A percentile compares a stretch with the other conserved stretches of the same genome.
Evolutionary conservation across 2,797 vertebrate genomes (phyloP).

Genomic region (Acanthurus leucopareius): DNA sequence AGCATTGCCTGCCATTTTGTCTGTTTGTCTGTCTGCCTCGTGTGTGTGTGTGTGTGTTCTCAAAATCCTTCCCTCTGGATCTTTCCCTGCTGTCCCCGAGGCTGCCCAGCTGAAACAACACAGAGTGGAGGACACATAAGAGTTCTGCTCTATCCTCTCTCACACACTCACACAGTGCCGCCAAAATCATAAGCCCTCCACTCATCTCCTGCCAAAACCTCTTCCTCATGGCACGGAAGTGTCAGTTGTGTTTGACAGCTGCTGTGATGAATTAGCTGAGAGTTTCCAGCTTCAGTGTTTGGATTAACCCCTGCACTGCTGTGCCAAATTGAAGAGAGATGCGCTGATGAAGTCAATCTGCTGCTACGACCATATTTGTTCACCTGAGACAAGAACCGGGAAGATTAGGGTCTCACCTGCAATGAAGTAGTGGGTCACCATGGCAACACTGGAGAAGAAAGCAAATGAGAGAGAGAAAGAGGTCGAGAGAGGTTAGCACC

Average conservation of each 20-base stretch:
- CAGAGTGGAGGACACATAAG: constrained; percentile 44
- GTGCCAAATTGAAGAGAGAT: background rate
- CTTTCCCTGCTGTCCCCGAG: constrained; percentile 38
- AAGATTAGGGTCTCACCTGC: constrained; percentile 21
- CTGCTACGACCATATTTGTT: constrained; percentile 9
- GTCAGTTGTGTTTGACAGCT: constrained; percentile 45
- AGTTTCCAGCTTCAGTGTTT: constrained; percentile 30
- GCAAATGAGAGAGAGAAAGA: too few species aligned
- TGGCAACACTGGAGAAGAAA: constrained; percentile 53
- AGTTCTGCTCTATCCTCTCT: constrained; percentile 45
- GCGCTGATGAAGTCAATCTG: background rate
- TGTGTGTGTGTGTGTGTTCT: constrained; percentile 10
- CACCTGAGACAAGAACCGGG: constrained; percentile 13
- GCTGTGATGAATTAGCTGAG: constrained; percentile 34
- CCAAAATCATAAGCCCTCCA: constrained; percentile 51
- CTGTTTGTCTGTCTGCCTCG: background rate
- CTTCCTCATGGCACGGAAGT: constrained; percentile 46
- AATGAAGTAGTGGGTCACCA: constrained; percentile 46
- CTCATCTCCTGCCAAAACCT: constrained; percentile 69
- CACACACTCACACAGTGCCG: constrained; percentile 18
- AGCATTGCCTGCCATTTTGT: background rate
- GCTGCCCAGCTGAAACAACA: constrained; percentile 73
- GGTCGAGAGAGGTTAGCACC: constrained; percentile 13
- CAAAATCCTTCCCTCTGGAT: constrained; percentile 43
- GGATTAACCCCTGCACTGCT: constrained; percentile 5